These are phyloP conservation scores for Cynodonichthys magdalenae DNA, from an alignment of 2,797 vertebrate genomes.

Conservation along the genomic window DNA sequence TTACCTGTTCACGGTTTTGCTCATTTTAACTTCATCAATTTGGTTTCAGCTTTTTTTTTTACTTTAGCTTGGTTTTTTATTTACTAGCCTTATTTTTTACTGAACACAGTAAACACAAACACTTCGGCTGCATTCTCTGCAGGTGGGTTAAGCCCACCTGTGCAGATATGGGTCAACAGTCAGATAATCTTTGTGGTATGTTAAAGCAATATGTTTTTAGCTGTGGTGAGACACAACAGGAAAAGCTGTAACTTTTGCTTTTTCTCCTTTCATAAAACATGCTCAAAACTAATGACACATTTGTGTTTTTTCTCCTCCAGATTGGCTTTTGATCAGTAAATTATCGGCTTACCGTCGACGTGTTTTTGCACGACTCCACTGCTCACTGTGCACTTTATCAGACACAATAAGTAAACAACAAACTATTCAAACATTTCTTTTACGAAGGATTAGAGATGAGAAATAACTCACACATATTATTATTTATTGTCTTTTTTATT, in stretches of 20 bases:
- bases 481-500: slow-evolving; percentile 25
- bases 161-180: neutral
- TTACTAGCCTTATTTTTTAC: neutral
- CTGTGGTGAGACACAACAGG: neutral
- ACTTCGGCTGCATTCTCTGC: neutral
- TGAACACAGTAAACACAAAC: neutral
- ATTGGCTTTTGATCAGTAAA: neutral
- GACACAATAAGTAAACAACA: slow-evolving; percentile 8
- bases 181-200: neutral
- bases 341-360: neutral
- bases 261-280: neutral
- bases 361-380: slow-evolving; percentile 2
- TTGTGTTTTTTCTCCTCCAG: neutral
- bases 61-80: neutral
- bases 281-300: neutral
- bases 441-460: slow-evolving; percentile 22
- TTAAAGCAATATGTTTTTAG: neutral
- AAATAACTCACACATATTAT: slow-evolving; percentile 2
- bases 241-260: neutral
- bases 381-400: neutral
- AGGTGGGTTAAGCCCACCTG: neutral
- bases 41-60: neutral
- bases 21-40: no score
- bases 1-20: no score
- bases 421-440: slow-evolving; percentile 10